Evolutionary conservation across 2,888 invertebrate genomes (phyloP).

Genomic region (Calliphora vomitoria): DNA sequence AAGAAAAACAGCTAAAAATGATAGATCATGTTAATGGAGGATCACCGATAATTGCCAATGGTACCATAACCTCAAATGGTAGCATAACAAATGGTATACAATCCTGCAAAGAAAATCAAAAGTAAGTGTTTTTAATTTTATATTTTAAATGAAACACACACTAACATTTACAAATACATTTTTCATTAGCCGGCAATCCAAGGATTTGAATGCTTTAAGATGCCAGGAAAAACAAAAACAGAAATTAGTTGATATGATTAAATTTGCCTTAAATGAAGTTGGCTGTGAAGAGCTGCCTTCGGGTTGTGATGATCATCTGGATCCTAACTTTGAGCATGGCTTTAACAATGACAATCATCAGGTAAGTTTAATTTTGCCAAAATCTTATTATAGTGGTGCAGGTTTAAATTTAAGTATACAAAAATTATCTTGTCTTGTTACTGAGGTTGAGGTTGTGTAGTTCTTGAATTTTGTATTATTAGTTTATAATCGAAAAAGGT

Average conservation of each 20-base stretch:
- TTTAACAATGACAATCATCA: constrained; percentile 87
- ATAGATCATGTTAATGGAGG: constrained; percentile 85
- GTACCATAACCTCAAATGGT: constrained; percentile 80
- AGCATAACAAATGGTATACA: constrained; percentile 85
- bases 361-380: constrained; percentile 84
- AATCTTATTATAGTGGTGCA: constrained; percentile 41
- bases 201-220: constrained; percentile 92
- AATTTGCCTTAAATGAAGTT: constrained; percentile 92
- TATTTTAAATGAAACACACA: not conserved
- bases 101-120: constrained; percentile 83
- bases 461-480: constrained; percentile 22
- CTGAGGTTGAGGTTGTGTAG: constrained; percentile 62
- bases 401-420: constrained; percentile 43
- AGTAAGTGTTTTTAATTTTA: constrained; percentile 76
- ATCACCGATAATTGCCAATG: constrained; percentile 85
- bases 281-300: constrained; percentile 95
- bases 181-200: constrained; percentile 83
- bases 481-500: constrained; percentile 40
- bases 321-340: constrained; percentile 87
- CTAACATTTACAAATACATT: not conserved
- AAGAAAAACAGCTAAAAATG: constrained; percentile 88
- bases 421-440: constrained; percentile 46
- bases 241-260: constrained; percentile 92
- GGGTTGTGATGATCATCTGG: constrained; percentile 87
- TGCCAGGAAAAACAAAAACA: constrained; percentile 94